Conservation (phyloP, 2,888 invertebrate species). For the Campoplex nolae region DNA sequence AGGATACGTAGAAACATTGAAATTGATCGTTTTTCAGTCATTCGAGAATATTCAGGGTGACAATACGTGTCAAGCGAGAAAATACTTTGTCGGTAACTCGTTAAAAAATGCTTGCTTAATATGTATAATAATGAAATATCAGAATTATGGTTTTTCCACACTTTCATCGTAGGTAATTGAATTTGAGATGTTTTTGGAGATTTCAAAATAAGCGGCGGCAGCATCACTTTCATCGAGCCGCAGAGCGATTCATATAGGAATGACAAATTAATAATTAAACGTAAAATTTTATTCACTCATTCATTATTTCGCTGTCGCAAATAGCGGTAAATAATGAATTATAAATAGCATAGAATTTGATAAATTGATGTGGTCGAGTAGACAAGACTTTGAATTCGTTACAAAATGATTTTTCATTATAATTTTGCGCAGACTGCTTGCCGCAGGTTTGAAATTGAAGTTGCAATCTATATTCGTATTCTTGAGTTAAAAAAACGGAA, state of each 20-base stretch:
- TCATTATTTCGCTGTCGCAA: neutral
- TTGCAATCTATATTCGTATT: neutral
- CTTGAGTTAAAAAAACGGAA: neutral
- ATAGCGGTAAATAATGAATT: neutral
- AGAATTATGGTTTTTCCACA: neutral
- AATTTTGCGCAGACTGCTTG: neutral
- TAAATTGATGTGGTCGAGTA: neutral
- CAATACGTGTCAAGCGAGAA: neutral
- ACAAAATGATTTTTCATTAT: neutral
- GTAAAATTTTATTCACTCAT: no score
- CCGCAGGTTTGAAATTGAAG: neutral
- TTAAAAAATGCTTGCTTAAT: neutral
- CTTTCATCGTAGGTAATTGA: neutral
- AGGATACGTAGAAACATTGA: neutral
- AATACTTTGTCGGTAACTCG: neutral
- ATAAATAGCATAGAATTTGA: neutral
- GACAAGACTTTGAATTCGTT: neutral
- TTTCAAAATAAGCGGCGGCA: neutral
- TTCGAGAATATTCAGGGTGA: neutral
- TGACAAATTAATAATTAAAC: no score
- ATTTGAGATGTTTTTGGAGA: neutral
- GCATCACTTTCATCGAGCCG: neutral
- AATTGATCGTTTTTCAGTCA: neutral
- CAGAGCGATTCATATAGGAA: neutral
- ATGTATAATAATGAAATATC: no score